A percentile compares a stretch with the other conserved stretches of the same genome.
Evolutionary conservation across 2,797 vertebrate species (phyloP).

Genomic region (Onychomys torridus): DNA sequence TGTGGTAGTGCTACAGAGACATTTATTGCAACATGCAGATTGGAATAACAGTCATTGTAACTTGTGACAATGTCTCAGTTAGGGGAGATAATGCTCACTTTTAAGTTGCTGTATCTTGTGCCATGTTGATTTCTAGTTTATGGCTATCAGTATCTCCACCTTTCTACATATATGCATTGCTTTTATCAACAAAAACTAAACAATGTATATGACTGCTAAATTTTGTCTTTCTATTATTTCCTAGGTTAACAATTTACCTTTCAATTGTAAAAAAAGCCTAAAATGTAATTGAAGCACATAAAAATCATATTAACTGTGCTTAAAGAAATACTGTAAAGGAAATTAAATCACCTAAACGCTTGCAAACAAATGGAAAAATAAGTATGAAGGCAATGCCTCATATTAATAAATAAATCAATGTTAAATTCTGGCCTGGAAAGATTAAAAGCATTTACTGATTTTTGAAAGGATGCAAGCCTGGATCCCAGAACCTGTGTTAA

Average conservation of each 20-base stretch:
- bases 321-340: background rate
- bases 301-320: background rate
- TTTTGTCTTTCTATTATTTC: background rate
- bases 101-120: background rate
- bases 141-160: background rate
- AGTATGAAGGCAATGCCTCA: background rate
- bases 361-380: background rate
- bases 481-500: no score
- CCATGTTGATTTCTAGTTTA: background rate
- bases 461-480: background rate
- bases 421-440: background rate
- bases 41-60: background rate
- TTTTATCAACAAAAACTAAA: background rate
- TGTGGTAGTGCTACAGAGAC: rapidly evolving
- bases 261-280: background rate
- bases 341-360: background rate
- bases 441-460: background rate
- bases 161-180: background rate
- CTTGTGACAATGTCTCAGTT: background rate
- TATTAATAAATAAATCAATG: background rate
- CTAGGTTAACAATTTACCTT: background rate
- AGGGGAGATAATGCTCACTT: background rate
- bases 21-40: no score
- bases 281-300: background rate
- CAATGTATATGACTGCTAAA: background rate